Conservation (phyloP, 2,113 vertebrate species). For the Condylura cristata region DNA sequence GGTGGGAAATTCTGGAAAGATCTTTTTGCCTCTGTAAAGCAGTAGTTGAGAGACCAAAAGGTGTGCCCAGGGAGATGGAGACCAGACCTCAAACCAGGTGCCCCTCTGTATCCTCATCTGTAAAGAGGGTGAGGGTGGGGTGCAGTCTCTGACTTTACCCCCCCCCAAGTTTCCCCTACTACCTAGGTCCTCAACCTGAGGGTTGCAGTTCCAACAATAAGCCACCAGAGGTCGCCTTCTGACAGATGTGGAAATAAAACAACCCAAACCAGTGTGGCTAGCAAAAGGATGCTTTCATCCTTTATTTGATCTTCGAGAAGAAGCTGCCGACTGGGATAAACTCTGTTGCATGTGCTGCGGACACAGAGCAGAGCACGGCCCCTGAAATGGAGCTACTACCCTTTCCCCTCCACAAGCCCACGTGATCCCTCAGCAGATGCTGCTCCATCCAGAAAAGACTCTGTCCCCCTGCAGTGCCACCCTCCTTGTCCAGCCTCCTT, state of each 20-base stretch:
- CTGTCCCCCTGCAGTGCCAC: not conserved
- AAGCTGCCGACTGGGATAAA: not conserved
- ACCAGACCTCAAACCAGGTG: not conserved
- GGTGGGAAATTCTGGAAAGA: not conserved
- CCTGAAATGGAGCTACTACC: not conserved
- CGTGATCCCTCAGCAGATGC: not conserved
- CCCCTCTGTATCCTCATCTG: not conserved
- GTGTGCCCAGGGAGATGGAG: not conserved
- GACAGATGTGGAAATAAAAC: not conserved
- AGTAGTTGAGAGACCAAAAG: not conserved
- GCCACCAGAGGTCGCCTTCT: conserved; percentile 40
- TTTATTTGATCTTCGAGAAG: not conserved
- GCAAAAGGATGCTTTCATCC: not conserved
- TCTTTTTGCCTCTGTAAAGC: not conserved
- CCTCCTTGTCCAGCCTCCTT: not conserved
- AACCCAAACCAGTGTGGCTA: not conserved
- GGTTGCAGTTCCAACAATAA: not conserved
- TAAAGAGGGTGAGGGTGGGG: not conserved
- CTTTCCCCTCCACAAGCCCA: not conserved
- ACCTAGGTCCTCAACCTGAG: not conserved
- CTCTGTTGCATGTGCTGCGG: not conserved
- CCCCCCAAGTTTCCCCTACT: too few species aligned
- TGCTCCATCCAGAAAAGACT: too few species aligned
- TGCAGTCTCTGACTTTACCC: not conserved
- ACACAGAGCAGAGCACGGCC: not conserved